phyloP scores from a whole-genome alignment of 1,140 invertebrate species.

The Drosophila miranda region DNA sequence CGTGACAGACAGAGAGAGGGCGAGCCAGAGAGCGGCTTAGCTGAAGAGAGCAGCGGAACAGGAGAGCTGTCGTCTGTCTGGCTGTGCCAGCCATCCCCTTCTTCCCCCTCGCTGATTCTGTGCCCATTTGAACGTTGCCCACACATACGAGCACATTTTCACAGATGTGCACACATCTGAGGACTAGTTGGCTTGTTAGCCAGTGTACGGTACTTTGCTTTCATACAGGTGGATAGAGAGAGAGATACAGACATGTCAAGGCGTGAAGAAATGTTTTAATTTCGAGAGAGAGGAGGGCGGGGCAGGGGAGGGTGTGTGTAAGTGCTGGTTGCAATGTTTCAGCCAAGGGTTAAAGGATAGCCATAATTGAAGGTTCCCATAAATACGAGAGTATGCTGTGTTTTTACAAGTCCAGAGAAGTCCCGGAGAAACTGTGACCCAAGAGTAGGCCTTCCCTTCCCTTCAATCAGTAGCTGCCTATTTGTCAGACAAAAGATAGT shows the following conservation, averaged over 20 bases:
- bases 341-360: slow-evolving; percentile 1
- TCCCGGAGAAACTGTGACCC: too few relatives aligned
- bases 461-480: too few relatives aligned
- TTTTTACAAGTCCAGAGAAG: too few relatives aligned
- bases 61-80: slow-evolving; percentile 3
- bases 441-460: too few relatives aligned
- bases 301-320: too few relatives aligned
- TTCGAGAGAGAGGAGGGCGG: slow-evolving; percentile 23
- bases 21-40: neutral
- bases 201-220: slow-evolving; percentile 65
- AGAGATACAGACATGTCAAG: slow-evolving; percentile 9
- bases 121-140: slow-evolving; percentile 68
- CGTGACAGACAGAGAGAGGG: slow-evolving; percentile 9
- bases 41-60: neutral
- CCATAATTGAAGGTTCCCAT: neutral
- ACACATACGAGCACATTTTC: slow-evolving; percentile 17
- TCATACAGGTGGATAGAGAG: slow-evolving; percentile 35
- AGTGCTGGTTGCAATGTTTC: slow-evolving; percentile 18
- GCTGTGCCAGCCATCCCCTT: slow-evolving; percentile 30
- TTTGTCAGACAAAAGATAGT: too few relatives aligned
- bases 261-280: slow-evolving; percentile 50
- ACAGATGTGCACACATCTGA: too few relatives aligned
- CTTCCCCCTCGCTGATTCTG: slow-evolving; percentile 50
- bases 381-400: too few relatives aligned
- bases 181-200: slow-evolving; percentile 71